Base-by-base conservation (phyloP, 2,888 invertebrate genomes). In the Eupithecia subumbrata region DNA sequence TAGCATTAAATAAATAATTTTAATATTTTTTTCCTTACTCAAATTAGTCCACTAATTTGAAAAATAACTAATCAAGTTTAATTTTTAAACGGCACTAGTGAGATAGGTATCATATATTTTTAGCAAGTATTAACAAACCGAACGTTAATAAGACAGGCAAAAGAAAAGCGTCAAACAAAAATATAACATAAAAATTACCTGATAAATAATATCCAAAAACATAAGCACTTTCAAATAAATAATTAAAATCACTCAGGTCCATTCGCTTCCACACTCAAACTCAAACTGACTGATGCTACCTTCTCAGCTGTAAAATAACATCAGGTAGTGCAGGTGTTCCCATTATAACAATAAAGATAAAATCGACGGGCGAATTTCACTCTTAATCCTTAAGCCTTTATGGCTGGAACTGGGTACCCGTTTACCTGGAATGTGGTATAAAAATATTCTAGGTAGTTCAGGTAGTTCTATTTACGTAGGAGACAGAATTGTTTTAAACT, bases 241-340 rank as follows among this genome's bases (percentile, higher is more conserved):
- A 71, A 72, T 68, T 63, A 37, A 48, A 43, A 34, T 40, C 25
- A 34, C 63, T 75, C 63, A 74, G 69, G 79, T 81, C 77, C 69
- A 74, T 67, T 66, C 77, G 60, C 63, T 69, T 73, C 69, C 18
- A 78, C 75, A 73, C 75, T 69, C 79, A 71, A 79, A 76, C 69
- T 63, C 52, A 52, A 52, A 52, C 22, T 69, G 71, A 81, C 80
- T 79, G 76, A 80, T 68, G 74, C 45, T 73, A 48, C 48, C 72
- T 74, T 69, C 72, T 68, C 80, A 80, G 78, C 76, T 76, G 78
- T 64, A 81, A 72, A 75, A 76, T 72, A 71, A 75, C 72, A 69
- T 75, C 78, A 78, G 78, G 75, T 74, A 77, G 14, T 18, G 76
- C 81, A 81, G 81, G 80, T 81, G 81, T 72, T 71, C 73, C 75